These are phyloP conservation scores for Lasioglossum baleicum DNA, from an alignment of 1,140 invertebrate species.

Conservation along the genomic window DNA sequence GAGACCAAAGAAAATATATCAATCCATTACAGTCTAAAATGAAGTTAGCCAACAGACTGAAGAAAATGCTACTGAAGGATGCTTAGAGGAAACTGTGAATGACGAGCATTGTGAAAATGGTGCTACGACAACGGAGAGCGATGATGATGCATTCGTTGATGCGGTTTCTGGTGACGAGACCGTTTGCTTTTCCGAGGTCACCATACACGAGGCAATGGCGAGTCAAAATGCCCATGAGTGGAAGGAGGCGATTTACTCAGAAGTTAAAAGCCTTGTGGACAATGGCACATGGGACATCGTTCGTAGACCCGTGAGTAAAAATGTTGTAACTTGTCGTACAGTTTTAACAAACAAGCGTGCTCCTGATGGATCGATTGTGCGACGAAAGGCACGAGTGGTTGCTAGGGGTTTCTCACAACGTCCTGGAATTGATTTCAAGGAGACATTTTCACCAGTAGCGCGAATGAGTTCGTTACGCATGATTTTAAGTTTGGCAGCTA, in stretches of 20 bases:
- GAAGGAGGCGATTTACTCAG: background rate
- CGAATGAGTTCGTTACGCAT: background rate
- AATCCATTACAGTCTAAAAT: no score
- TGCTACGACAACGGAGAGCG: no score
- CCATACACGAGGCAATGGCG: background rate
- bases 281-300: background rate
- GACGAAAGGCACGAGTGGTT: background rate
- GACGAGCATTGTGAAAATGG: no score
- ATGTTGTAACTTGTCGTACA: background rate
- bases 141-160: no score
- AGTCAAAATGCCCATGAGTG: background rate
- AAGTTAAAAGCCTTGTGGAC: background rate
- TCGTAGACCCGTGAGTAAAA: background rate
- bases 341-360: conserved; percentile 14
- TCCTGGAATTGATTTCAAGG: background rate
- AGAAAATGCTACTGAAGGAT: no score
- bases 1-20: no score
- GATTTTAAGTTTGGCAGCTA: background rate
- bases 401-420: background rate
- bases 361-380: background rate
- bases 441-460: background rate
- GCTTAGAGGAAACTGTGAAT: no score
- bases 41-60: no score
- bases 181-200: background rate
- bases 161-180: no score